Evolutionary conservation across 2,888 invertebrate species (phyloP).

Genomic region (Anthophora plumipes): DNA sequence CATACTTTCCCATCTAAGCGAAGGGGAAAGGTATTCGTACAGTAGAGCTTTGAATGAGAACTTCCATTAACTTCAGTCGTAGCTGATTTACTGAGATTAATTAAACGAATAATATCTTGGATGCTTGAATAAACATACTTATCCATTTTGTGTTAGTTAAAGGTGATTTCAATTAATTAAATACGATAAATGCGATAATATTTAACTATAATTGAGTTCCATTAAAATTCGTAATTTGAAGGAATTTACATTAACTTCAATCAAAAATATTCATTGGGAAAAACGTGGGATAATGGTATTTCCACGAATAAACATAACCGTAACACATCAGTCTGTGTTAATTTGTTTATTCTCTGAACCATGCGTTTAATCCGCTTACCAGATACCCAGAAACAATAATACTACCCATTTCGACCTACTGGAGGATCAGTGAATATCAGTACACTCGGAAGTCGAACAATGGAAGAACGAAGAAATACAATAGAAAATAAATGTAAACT

Average conservation of each 20-base stretch:
- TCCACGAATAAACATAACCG: background rate
- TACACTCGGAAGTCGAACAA: background rate
- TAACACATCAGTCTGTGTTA: constrained; percentile 2
- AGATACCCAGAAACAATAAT: background rate
- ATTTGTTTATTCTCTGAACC: constrained; percentile 24
- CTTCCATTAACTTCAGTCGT: background rate
- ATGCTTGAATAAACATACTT: background rate
- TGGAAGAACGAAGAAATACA: background rate
- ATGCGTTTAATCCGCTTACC: constrained; percentile 7
- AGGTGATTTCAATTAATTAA: background rate
- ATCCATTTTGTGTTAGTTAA: background rate
- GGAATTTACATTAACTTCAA: background rate
- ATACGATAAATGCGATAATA: too few species aligned
- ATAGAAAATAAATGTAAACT: background rate
- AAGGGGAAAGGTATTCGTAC: background rate
- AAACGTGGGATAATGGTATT: background rate
- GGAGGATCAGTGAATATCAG: background rate
- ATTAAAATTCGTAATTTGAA: background rate
- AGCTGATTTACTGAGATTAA: background rate
- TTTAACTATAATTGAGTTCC: background rate
- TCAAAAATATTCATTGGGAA: background rate
- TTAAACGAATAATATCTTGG: background rate
- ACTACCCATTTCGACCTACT: background rate
- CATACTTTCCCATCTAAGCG: background rate
- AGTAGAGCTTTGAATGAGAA: background rate